Conservation (phyloP, 92 coral and sea anemone genomes). For the Palythoa grandis region DNA sequence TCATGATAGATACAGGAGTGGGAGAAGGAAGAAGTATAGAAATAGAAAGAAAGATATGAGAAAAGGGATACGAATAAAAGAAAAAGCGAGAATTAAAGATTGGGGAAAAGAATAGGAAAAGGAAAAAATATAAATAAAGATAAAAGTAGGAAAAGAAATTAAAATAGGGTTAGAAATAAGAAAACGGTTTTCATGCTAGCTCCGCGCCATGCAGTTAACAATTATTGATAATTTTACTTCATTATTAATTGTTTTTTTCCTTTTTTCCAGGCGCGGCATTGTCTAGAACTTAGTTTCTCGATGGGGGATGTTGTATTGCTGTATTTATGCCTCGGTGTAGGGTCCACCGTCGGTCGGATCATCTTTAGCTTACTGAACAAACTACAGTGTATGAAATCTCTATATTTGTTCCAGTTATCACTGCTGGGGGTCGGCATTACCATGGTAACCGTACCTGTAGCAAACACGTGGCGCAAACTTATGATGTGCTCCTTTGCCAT, state of each 20-base stretch:
- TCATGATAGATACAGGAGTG: too few species aligned
- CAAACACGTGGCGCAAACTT: slow-evolving; percentile 28
- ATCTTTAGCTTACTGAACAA: slow-evolving; percentile 12
- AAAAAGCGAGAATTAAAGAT: too few species aligned
- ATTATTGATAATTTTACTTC: not conserved
- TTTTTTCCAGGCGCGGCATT: slow-evolving; percentile 13
- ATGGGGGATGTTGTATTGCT: not conserved
- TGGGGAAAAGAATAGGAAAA: too few species aligned
- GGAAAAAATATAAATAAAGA: too few species aligned
- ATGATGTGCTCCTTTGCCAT: slow-evolving; percentile 18
- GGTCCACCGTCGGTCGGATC: not conserved
- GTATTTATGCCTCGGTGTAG: slow-evolving; percentile 9
- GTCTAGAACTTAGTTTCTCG: not conserved
- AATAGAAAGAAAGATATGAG: too few species aligned
- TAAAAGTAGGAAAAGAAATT: too few species aligned
- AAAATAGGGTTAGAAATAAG: too few species aligned
- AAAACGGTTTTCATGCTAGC: not conserved
- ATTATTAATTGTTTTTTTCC: not conserved
- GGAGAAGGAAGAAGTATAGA: too few species aligned
- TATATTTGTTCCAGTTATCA: slow-evolving; percentile 16
- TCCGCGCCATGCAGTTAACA: not conserved
- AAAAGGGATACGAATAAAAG: too few species aligned
- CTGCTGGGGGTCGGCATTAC: slow-evolving; percentile 30
- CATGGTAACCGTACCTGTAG: slow-evolving; percentile 17
- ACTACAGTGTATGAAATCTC: not conserved